Evolutionary conservation across 2,888 invertebrate species (phyloP).

Genomic region (Drosophila neonasuta): DNA sequence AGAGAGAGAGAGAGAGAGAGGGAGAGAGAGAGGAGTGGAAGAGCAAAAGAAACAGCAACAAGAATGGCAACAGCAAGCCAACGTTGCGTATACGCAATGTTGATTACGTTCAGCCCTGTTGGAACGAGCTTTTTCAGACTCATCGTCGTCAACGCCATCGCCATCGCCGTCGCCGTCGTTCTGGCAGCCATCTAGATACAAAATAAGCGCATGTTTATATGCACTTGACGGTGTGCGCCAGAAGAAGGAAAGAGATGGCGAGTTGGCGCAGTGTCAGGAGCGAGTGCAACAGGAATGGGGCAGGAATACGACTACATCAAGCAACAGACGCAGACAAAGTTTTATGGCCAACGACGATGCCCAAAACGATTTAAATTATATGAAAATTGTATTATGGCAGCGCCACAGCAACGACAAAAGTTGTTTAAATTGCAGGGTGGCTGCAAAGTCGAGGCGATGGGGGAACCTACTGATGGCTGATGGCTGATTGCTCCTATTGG

Average conservation of each 20-base stretch:
- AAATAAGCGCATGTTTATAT: conserved; percentile 68
- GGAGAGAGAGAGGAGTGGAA: neutral
- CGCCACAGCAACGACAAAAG: conserved; percentile 26
- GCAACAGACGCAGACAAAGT: conserved; percentile 57
- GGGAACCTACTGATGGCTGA: neutral
- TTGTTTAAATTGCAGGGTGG: conserved; percentile 13
- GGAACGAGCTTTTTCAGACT: conserved; percentile 12
- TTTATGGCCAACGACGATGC: conserved; percentile 57
- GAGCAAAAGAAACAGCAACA: conserved; percentile 10
- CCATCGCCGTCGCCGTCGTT: neutral
- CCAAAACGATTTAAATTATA: conserved; percentile 72
- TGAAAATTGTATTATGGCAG: conserved; percentile 66
- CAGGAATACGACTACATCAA: conserved; percentile 4
- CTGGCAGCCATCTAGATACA: conserved; percentile 57
- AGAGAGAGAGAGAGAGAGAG: no score
- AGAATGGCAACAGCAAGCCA: conserved; percentile 15
- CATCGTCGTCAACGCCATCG: neutral
- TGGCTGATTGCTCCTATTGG: conserved; percentile 19
- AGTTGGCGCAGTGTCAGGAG: conserved; percentile 4
- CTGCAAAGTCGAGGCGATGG: neutral
- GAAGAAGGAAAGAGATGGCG: neutral
- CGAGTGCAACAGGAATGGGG: conserved; percentile 38
- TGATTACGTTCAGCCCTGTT: conserved; percentile 47
- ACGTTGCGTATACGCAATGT: conserved; percentile 67
- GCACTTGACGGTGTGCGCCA: conserved; percentile 25